Conservation (phyloP, 2,888 invertebrate genomes). For the Epinotia brunnichana region DNA sequence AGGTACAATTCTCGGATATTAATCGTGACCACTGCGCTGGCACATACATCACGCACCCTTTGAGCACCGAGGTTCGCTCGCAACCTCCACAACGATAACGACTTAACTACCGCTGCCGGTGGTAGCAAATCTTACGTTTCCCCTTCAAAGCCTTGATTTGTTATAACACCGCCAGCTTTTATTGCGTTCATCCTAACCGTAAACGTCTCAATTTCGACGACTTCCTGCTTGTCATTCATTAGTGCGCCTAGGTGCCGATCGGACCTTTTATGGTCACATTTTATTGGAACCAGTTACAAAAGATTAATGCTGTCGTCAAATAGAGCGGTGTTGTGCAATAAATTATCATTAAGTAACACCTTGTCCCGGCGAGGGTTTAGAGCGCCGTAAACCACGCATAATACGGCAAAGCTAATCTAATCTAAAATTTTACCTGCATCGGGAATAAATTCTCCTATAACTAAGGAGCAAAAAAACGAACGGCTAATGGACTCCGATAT, state of each 20-base stretch:
- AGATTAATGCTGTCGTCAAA: constrained; percentile 78
- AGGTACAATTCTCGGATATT: constrained; percentile 62
- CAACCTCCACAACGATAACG: neutral
- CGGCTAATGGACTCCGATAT: constrained; percentile 61
- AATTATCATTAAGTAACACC: constrained; percentile 82
- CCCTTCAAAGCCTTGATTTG: constrained; percentile 61
- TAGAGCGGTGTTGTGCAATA: constrained; percentile 72
- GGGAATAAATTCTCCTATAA: constrained; percentile 64
- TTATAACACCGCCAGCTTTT: constrained; percentile 69
- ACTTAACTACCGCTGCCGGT: neutral
- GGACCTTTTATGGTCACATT: constrained; percentile 60
- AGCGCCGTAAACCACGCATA: constrained; percentile 69
- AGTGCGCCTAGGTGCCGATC: constrained; percentile 62
- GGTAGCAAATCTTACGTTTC: neutral
- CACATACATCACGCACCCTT: constrained; percentile 72
- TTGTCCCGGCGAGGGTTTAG: constrained; percentile 72
- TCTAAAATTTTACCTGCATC: constrained; percentile 75
- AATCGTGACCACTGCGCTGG: constrained; percentile 69
- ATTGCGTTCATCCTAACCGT: constrained; percentile 70
- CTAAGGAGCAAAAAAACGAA: constrained; percentile 46
- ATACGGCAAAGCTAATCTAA: constrained; percentile 70
- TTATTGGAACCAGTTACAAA: constrained; percentile 70
- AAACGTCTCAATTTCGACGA: constrained; percentile 78
- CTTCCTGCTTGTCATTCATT: constrained; percentile 71
- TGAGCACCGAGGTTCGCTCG: constrained; percentile 55